Percentiles rank a stretch among this genome's conserved stretches.
phyloP scores from a whole-genome alignment of 2,888 invertebrate genomes.

The Campoletis raptor region DNA sequence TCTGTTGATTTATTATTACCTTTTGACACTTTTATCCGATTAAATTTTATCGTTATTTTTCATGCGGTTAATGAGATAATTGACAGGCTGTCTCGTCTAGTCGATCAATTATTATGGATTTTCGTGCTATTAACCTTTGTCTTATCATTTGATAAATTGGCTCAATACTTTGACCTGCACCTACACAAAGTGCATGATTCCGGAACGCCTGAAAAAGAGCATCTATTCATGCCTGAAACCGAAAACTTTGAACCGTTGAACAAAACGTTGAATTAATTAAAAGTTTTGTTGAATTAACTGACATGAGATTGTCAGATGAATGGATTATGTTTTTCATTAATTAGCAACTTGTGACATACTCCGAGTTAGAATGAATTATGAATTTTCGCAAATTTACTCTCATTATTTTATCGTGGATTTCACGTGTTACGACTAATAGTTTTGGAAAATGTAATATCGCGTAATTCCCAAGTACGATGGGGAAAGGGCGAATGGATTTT shows the following conservation, averaged over 20 bases:
- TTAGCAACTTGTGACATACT: neutral
- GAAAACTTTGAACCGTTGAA: neutral
- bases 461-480: neutral
- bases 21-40: neutral
- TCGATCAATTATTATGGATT: constrained; percentile 32
- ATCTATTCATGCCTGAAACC: neutral
- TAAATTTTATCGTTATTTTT: neutral
- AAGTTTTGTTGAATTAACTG: neutral
- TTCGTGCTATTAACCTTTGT: neutral
- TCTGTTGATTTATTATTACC: neutral
- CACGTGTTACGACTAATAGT: neutral
- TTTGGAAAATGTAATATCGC: neutral
- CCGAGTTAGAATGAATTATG: neutral
- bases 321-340: neutral
- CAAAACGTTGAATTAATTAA: neutral
- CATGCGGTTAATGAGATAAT: neutral
- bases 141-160: neutral
- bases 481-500: neutral
- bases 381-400: neutral
- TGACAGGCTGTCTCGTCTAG: neutral
- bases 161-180: neutral
- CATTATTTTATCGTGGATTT: neutral
- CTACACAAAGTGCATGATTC: neutral
- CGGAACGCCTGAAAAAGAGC: neutral
- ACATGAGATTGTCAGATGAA: neutral